Evolutionary conservation across 1,140 invertebrate species (phyloP).

Genomic region (Hormaphis cornu): DNA sequence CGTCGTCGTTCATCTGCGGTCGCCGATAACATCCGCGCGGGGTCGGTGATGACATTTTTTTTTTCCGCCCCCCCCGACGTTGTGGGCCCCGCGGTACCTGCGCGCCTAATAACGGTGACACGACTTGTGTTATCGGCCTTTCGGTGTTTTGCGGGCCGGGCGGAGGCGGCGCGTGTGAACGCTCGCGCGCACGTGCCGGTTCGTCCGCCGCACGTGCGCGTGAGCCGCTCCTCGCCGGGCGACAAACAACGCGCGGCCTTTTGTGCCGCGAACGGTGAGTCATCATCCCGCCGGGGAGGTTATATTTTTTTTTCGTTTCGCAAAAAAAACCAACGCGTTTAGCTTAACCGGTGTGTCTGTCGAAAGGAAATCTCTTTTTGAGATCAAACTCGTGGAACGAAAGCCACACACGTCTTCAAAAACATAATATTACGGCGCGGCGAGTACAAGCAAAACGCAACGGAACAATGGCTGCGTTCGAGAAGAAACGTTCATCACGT

Average conservation of each 20-base stretch:
- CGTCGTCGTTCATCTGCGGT: too few species aligned
- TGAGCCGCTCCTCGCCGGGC: conserved; percentile 21
- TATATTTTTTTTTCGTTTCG: too few species aligned
- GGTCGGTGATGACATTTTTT: too few species aligned
- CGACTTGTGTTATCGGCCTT: conserved; percentile 13
- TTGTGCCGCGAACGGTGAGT: conserved; percentile 16
- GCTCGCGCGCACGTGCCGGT: conserved; percentile 16
- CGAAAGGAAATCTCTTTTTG: not conserved
- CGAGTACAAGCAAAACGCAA: too few species aligned
- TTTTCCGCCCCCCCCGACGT: too few species aligned
- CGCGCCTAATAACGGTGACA: conserved; percentile 1
- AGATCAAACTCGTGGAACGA: too few species aligned
- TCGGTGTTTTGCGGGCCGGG: not conserved
- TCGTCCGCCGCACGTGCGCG: conserved; percentile 22
- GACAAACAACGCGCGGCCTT: conserved; percentile 19
- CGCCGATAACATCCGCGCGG: too few species aligned
- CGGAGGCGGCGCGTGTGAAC: not conserved
- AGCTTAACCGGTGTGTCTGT: not conserved
- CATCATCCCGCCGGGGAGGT: not conserved
- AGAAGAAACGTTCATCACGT: too few species aligned
- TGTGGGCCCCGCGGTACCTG: too few species aligned
- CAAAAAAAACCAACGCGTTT: not conserved
- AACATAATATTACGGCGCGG: too few species aligned
- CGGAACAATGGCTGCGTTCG: too few species aligned
- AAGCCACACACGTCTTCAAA: too few species aligned